These are phyloP conservation scores for Lobophora halterata DNA, from an alignment of 2,888 invertebrate species.

Conservation along the genomic window DNA sequence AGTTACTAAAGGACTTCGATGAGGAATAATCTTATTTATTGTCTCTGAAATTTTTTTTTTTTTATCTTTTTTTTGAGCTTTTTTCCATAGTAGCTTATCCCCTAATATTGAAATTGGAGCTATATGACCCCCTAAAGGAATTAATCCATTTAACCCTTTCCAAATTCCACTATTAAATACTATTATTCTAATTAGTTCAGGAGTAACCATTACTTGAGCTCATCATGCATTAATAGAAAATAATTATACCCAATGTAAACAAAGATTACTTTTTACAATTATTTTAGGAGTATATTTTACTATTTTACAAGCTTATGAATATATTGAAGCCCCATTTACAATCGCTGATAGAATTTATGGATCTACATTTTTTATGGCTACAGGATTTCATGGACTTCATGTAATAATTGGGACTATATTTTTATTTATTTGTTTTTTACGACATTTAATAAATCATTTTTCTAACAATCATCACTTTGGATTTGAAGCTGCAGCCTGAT, in stretches of 20 bases:
- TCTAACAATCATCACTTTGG: conserved; percentile 61
- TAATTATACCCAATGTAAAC: conserved; percentile 56
- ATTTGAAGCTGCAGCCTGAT: conserved; percentile 66
- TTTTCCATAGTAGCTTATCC: conserved; percentile 74
- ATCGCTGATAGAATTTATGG: conserved; percentile 82
- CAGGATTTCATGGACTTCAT: conserved; percentile 88
- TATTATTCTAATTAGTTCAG: conserved; percentile 85
- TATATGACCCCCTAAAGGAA: conserved; percentile 83
- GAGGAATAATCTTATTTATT: conserved; percentile 88
- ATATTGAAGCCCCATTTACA: conserved; percentile 79
- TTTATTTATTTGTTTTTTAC: conserved; percentile 51
- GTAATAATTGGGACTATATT: conserved; percentile 81
- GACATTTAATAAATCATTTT: conserved; percentile 54
- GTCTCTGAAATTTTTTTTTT: conserved; percentile 84
- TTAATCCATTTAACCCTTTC: conserved; percentile 83
- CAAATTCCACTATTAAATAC: conserved; percentile 88
- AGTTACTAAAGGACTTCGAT: conserved; percentile 81
- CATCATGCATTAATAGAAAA: conserved; percentile 62
- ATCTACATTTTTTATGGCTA: conserved; percentile 86
- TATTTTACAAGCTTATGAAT: conserved; percentile 84
- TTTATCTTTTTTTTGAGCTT: conserved; percentile 80
- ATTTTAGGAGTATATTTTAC: conserved; percentile 82
- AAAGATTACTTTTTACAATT: conserved; percentile 67
- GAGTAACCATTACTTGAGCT: conserved; percentile 84
- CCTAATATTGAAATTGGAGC: conserved; percentile 64